phyloP scores from a whole-genome alignment of 2,888 invertebrate species.

The Leptura quadrifasciata region DNA sequence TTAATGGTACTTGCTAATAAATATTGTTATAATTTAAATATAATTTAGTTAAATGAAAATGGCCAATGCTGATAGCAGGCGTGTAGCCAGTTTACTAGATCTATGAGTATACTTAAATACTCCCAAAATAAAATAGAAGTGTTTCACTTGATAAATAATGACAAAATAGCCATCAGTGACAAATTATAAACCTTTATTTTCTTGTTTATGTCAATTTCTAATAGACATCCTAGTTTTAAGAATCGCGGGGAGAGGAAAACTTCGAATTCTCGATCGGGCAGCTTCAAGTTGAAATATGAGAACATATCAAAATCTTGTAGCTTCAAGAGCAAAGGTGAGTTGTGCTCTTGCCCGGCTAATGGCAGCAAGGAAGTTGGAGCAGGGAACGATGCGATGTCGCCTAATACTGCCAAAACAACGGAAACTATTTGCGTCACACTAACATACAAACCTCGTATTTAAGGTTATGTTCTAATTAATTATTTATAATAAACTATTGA shows the following conservation, averaged over 20 bases:
- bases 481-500: constrained; percentile 27
- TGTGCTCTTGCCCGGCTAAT: constrained; percentile 69
- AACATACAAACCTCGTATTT: constrained; percentile 72
- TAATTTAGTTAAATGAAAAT: too few species aligned
- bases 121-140: too few species aligned
- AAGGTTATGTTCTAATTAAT: constrained; percentile 47
- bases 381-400: constrained; percentile 47
- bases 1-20: too few species aligned
- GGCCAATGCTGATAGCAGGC: too few species aligned
- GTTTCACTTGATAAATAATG: too few species aligned
- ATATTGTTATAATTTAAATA: too few species aligned
- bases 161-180: too few species aligned
- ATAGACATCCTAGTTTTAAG: constrained; percentile 66
- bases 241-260: constrained; percentile 67
- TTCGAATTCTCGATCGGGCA: constrained; percentile 68
- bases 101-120: too few species aligned
- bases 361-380: constrained; percentile 49
- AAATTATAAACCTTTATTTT: too few species aligned
- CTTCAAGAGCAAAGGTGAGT: constrained; percentile 70
- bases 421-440: constrained; percentile 73
- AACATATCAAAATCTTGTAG: constrained; percentile 72
- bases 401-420: constrained; percentile 64
- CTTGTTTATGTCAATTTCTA: background rate
- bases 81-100: too few species aligned
- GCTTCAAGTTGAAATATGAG: constrained; percentile 72